Conservation (phyloP, 2,888 invertebrate species). For the Clitarchus hookeri region DNA sequence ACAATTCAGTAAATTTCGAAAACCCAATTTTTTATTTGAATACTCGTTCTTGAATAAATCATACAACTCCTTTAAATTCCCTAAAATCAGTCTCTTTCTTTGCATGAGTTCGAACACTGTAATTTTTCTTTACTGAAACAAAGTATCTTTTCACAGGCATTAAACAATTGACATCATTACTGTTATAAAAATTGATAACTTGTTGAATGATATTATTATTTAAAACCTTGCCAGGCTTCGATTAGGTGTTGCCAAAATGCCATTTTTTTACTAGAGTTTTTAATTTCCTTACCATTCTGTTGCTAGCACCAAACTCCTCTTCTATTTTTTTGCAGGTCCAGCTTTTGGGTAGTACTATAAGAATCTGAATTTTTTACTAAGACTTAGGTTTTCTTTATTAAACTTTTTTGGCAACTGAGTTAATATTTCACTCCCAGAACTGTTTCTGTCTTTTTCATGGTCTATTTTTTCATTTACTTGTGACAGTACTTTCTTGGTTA, state of each 20-base stretch:
- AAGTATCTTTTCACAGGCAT: background rate
- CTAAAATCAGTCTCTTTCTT: background rate
- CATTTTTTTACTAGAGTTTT: slow-evolving; percentile 16
- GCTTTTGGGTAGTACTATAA: background rate
- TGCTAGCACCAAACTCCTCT: background rate
- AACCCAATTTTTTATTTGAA: background rate
- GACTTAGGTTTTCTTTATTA: slow-evolving; percentile 1
- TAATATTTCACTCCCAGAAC: background rate
- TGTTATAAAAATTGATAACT: background rate
- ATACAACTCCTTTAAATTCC: background rate
- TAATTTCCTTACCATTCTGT: background rate
- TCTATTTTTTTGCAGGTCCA: background rate
- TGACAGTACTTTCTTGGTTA: background rate
- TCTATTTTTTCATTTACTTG: background rate
- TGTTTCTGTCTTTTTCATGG: background rate
- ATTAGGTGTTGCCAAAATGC: slow-evolving; percentile 20
- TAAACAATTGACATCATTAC: background rate
- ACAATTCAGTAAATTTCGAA: slow-evolving; percentile 1
- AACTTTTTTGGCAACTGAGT: background rate
- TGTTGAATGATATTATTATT: background rate
- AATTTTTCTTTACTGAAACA: background rate
- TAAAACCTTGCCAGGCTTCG: background rate
- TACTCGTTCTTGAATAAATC: background rate
- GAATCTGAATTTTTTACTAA: background rate
- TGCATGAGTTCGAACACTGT: background rate